Base-by-base conservation (phyloP, 1,140 invertebrate species). In the Penaeus vannamei region DNA sequence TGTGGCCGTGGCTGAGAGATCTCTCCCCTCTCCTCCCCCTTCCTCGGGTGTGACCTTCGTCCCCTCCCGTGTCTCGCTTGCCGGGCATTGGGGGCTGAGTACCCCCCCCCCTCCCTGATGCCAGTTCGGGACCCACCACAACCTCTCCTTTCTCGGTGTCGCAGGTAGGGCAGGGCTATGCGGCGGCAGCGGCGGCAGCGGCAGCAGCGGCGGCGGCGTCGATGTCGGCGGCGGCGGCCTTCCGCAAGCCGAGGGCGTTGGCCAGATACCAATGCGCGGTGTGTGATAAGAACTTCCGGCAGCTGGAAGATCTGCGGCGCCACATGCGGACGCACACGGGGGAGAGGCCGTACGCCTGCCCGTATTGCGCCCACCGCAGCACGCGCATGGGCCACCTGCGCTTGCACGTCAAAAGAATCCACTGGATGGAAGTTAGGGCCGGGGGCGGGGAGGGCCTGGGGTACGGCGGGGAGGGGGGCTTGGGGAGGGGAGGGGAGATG, bases 281-380 rank as follows among this genome's bases (percentile, higher is more conserved):
- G 92, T 98, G 98, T 93, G 97, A 97, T 53, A 97, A 97, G 79
- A 96, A 97, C 92, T 98, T 99, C 93, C 98, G 97, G 77, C 95
- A 97, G 32, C 98, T 98, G 92, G 83, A 85, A 32, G 83, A 85
- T 64, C 42, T 85, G 42, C 62, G 66, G 29, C 26, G 83, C 26
- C 61, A 69, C 53, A 14, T 85, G 46, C 80, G 86, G 66, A 88
- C 79, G 14, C 86, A 88, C 59, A 88, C 86, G 7, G 83, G 83
- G 62, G 83, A 85, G 32, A 85, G 66, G 36, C 83, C 83, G 2
- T 85, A 42, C 53, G 26, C 62, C 1, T 85, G 83, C 53, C 83
- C 83, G 19, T 69, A 85, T 60, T 83, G 81, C 29, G 42, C 53
- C 5, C 81, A 83, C 23, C 80, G 36, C 23, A 36, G 36, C 36